Percentiles rank a stretch among this genome's conserved stretches.
These are phyloP conservation scores for Odobenus rosmarus DNA, from an alignment of 2,113 vertebrate species.

Conservation along the genomic window DNA sequence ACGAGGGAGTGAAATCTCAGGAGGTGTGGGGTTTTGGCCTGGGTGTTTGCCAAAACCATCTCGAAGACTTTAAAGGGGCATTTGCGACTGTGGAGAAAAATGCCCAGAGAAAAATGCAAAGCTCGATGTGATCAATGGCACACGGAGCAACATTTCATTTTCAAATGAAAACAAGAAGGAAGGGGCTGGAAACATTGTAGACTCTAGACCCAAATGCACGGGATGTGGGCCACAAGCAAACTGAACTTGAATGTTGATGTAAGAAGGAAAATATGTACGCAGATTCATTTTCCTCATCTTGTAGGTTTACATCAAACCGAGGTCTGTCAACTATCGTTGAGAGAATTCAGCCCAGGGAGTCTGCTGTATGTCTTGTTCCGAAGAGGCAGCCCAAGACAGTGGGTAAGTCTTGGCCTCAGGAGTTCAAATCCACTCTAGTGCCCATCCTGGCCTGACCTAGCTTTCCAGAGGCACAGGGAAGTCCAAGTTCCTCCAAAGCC, in stretches of 20 bases:
- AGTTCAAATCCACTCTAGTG: not conserved
- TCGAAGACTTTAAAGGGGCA: not conserved
- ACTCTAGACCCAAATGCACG: not conserved
- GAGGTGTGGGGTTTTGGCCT: not conserved
- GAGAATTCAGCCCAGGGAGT: too few species aligned
- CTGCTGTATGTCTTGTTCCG: not conserved
- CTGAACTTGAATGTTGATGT: not conserved
- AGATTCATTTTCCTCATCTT: not conserved
- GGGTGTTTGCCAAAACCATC: not conserved
- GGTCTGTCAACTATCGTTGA: not conserved
- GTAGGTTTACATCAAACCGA: not conserved
- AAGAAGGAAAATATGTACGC: not conserved
- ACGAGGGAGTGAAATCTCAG: not conserved
- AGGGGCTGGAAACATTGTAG: not conserved
- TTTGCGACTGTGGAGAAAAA: constrained; percentile 16
- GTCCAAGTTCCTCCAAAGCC: not conserved
- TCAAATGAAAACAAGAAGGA: not conserved
- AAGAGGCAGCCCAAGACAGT: not conserved
- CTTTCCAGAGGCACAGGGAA: not conserved
- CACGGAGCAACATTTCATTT: not conserved
- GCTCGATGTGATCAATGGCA: not conserved
- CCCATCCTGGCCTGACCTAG: not conserved
- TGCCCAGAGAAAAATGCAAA: not conserved
- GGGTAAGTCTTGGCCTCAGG: not conserved
- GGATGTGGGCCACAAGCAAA: not conserved